These are phyloP conservation scores for Macrostomum lignano DNA, from an alignment of 1,140 invertebrate species.

Conservation along the genomic window DNA sequence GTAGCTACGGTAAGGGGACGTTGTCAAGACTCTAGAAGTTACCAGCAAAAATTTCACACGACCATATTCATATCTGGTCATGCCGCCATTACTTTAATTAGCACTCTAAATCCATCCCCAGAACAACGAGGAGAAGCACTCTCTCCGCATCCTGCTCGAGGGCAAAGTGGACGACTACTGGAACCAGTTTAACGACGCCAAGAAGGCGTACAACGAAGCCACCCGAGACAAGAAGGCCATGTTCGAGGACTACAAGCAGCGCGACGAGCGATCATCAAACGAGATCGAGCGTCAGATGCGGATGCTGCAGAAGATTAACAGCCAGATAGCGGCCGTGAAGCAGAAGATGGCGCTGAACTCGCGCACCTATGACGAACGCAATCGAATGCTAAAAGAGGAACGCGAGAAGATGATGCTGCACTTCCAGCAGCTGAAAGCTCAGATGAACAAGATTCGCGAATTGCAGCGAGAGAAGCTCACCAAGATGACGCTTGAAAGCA, in stretches of 20 bases:
- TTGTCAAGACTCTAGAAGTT: too few species aligned
- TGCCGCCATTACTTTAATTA: neutral
- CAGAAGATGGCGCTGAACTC: slow-evolving; percentile 18
- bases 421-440: slow-evolving; percentile 22
- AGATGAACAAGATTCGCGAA: slow-evolving; percentile 25
- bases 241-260: slow-evolving; percentile 24
- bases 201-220: slow-evolving; percentile 22
- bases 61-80: neutral
- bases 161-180: slow-evolving; percentile 19
- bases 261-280: slow-evolving; percentile 23
- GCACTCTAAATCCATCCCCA: slow-evolving; percentile 8
- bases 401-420: slow-evolving; percentile 19
- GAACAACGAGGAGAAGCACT: slow-evolving; percentile 28
- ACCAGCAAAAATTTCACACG: too few species aligned
- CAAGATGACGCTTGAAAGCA: slow-evolving; percentile 22
- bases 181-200: slow-evolving; percentile 18
- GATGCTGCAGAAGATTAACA: slow-evolving; percentile 22
- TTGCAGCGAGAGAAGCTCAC: slow-evolving; percentile 19
- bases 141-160: slow-evolving; percentile 18
- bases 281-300: slow-evolving; percentile 27
- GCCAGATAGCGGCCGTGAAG: slow-evolving; percentile 16
- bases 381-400: slow-evolving; percentile 19
- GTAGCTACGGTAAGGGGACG: too few species aligned
- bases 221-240: slow-evolving; percentile 23
- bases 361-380: slow-evolving; percentile 22